phyloP scores from a whole-genome alignment of 2,797 vertebrate genomes.

The Gastrophryne carolinensis region DNA sequence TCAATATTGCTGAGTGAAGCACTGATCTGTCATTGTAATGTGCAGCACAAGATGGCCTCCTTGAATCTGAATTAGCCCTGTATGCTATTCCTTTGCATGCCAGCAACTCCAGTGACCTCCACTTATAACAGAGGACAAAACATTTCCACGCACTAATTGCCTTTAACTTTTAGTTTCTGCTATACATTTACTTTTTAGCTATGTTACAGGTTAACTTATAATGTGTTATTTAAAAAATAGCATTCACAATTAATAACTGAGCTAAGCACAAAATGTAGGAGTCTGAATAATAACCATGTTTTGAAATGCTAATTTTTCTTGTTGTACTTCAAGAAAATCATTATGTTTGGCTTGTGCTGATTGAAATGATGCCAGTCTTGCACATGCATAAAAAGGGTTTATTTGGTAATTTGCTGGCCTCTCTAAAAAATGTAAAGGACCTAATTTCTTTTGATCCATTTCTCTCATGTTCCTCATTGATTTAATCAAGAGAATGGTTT shows the following conservation, averaged over 20 bases:
- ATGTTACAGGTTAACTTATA: too few relatives aligned
- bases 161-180: too few relatives aligned
- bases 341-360: constrained; percentile 43
- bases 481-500: constrained; percentile 39
- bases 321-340: constrained; percentile 42
- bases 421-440: constrained; percentile 44
- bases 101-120: background rate
- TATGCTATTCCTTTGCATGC: background rate
- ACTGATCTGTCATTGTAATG: background rate
- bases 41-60: too few relatives aligned
- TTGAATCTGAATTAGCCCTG: too few relatives aligned
- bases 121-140: background rate
- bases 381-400: constrained; percentile 50
- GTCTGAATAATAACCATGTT: constrained; percentile 2
- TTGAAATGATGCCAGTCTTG: constrained; percentile 38
- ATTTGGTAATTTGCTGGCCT: constrained; percentile 50
- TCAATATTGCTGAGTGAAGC: too few relatives aligned
- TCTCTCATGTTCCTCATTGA: constrained; percentile 49
- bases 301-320: constrained; percentile 48
- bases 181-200: too few relatives aligned
- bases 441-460: constrained; percentile 52
- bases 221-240: too few relatives aligned
- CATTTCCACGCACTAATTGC: background rate
- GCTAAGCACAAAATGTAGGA: background rate
- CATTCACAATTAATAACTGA: background rate